These are phyloP conservation scores for Calosoma granatense DNA, from an alignment of 1,140 invertebrate species.

Conservation along the genomic window DNA sequence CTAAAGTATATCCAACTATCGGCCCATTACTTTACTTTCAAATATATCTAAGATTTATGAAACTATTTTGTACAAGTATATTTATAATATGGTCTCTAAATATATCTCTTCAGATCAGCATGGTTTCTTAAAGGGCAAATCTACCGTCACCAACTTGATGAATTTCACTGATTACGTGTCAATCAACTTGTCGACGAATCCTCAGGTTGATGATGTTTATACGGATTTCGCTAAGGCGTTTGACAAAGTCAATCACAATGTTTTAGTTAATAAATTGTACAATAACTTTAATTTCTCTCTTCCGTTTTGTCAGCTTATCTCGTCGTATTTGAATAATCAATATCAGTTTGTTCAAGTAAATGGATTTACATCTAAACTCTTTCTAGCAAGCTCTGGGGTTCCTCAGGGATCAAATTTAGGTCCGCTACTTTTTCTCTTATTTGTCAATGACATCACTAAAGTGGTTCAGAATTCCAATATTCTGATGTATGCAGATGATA, in stretches of 20 bases:
- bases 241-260: neutral
- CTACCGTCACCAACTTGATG: neutral
- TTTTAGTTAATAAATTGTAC: too few species aligned
- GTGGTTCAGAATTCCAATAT: neutral
- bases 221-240: neutral
- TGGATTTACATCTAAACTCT: too few species aligned
- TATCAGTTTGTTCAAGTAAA: too few species aligned
- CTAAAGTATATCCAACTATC: too few species aligned
- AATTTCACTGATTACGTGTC: neutral
- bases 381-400: neutral
- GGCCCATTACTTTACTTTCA: too few species aligned
- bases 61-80: too few species aligned
- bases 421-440: neutral
- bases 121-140: neutral
- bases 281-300: too few species aligned
- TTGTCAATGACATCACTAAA: neutral
- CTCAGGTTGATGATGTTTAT: neutral
- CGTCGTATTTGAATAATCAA: too few species aligned
- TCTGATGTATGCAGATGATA: neutral
- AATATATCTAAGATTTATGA: too few species aligned
- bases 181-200: neutral
- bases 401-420: neutral
- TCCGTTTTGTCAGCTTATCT: too few species aligned
- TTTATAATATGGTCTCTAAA: too few species aligned
- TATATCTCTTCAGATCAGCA: too few species aligned